Percentiles rank a stretch among this genome's conserved stretches.
Evolutionary conservation across 2,797 vertebrate species (phyloP).

Genomic region (Rallus crepitans): DNA sequence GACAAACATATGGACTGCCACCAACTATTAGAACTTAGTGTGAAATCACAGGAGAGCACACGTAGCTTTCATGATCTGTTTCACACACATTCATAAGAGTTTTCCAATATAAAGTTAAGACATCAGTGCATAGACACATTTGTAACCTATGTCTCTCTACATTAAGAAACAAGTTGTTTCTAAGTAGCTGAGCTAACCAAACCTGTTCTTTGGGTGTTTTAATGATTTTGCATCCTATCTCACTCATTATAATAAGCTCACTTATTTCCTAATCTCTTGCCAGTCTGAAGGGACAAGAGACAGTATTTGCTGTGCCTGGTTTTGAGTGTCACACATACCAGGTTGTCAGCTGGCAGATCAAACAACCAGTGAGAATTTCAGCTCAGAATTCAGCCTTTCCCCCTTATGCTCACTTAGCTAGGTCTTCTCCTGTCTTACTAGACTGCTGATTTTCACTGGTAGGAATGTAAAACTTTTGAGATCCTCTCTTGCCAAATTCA

Average conservation of each 20-base stretch:
- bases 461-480: neutral
- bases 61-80: neutral
- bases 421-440: neutral
- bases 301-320: neutral
- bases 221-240: neutral
- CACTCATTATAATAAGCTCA: neutral
- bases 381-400: neutral
- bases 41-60: neutral
- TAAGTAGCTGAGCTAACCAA: neutral
- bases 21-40: neutral
- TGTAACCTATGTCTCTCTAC: neutral
- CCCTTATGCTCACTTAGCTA: neutral
- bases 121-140: neutral
- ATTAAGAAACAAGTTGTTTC: neutral
- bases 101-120: neutral
- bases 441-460: neutral
- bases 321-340: conserved; percentile 13
- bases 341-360: conserved; percentile 8
- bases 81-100: neutral
- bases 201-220: neutral
- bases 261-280: neutral
- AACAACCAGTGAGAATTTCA: neutral
- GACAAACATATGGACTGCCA: neutral
- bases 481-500: conserved; percentile 25
- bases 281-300: neutral